Base-by-base conservation (phyloP, 2,113 vertebrate genomes). In the Microcebus lehilahytsara region DNA sequence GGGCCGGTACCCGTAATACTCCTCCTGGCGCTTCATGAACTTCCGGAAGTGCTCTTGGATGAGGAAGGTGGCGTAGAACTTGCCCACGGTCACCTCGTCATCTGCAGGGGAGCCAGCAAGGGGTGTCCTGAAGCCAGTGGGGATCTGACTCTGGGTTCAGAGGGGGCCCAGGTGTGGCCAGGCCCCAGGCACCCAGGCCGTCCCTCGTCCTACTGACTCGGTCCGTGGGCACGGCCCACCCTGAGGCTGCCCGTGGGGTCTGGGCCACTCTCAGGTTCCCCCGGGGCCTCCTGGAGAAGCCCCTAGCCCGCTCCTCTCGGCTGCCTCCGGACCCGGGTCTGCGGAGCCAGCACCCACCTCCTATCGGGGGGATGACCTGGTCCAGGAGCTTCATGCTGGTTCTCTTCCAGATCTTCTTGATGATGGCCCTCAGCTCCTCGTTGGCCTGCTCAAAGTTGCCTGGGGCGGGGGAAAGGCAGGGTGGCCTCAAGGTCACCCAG, bases 311-410 rank as follows among this genome's bases (percentile, higher is more conserved):
- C 51, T 25, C 12, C n/a, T 19, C 42, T 19, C 11, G 1, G 85
- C 56, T 62, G 23, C 62, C 19, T 11, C 64, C 27, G 16, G 62
- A 20, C 62, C 22, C 67, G n/a, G 20, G 16, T 3, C 16, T 32
- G 23, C 32, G 19, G 1, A 12, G 64, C 78, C n/a, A 19, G 49
- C 25, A 78, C 98, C 92, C 71, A 99, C 99, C 99, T 99, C 99
- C 99, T 74, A 99, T 99, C 0, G 99, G 99, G 9, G 99, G 99
- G 95, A 99, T 99, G 97, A 99, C 99, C 98, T 99, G 99, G 98
- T 99, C 99, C 88, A 99, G 96, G 4, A 99, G 99, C 96, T 99
- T 99, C 99, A 99, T 99, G 95, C 99, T 99, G 0, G 99, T 99
- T 96, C 99, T 99, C 97, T 99, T 99, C 99, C 99, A 99, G 98